Conservation (phyloP, 2,888 invertebrate genomes). For the Cerastis leucographa region DNA sequence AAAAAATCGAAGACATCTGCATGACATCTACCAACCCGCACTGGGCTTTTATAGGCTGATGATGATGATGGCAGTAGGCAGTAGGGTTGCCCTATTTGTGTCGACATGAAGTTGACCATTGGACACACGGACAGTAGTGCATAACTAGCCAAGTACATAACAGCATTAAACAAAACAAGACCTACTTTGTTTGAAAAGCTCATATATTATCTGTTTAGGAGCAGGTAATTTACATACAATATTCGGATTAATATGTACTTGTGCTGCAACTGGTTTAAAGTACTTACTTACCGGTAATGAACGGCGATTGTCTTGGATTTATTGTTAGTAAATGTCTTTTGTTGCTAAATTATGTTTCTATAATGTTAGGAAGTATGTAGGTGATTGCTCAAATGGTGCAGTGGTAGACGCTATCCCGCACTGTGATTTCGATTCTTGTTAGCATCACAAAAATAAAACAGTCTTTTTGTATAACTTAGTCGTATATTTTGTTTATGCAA, state of each 20-base stretch:
- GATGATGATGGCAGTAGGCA: no score
- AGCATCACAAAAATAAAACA: no score
- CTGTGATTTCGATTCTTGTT: no score
- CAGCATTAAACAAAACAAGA: conserved; percentile 33
- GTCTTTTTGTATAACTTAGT: no score
- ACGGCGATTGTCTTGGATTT: conserved; percentile 47
- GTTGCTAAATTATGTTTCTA: conserved; percentile 23
- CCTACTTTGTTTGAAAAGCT: conserved; percentile 30
- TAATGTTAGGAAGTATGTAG: background rate
- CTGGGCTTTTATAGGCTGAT: no score
- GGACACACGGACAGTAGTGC: background rate
- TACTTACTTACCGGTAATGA: conserved; percentile 9
- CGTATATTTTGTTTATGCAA: no score
- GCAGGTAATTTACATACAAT: conserved; percentile 58
- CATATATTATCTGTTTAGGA: conserved; percentile 52
- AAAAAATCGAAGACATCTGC: no score
- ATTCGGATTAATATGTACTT: conserved; percentile 51
- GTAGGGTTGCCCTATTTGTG: background rate
- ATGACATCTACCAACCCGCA: no score
- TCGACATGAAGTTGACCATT: background rate
- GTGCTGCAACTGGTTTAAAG: conserved; percentile 22
- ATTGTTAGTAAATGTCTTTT: conserved; percentile 40
- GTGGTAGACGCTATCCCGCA: background rate
- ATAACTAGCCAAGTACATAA: background rate
- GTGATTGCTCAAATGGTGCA: background rate